Conservation (phyloP, 2,113 vertebrate species). For the Scophthalmus maximus region DNA sequence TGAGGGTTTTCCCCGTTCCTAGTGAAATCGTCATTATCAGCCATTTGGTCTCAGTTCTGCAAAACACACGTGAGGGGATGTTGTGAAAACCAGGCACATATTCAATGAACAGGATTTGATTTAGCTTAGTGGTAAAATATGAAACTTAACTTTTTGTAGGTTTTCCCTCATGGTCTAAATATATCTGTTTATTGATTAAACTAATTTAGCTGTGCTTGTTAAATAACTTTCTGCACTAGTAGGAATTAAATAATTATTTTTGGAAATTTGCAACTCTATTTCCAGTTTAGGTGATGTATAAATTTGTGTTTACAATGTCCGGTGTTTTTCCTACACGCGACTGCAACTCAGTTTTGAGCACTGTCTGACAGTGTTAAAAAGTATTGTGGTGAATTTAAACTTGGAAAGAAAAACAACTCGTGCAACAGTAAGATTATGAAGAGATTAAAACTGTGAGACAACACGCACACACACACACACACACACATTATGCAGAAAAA, state of each 20-base stretch:
- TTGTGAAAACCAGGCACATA: slow-evolving; percentile 37
- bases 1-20: neutral
- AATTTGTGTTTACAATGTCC: neutral
- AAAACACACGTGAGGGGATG: slow-evolving; percentile 2
- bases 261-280: too few relatives aligned
- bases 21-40: slow-evolving; percentile 14
- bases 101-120: slow-evolving; percentile 5
- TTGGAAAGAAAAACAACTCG: neutral
- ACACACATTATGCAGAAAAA: neutral
- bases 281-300: too few relatives aligned
- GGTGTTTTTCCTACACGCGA: neutral
- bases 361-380: neutral
- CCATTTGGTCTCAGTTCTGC: neutral
- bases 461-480: neutral
- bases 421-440: neutral
- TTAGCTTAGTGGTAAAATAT: slow-evolving; percentile 7
- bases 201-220: neutral
- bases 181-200: neutral
- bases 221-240: neutral
- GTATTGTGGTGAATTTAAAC: neutral
- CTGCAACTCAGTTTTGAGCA: neutral
- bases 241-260: neutral
- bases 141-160: neutral
- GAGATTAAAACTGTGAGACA: neutral
- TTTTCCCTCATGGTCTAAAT: too few relatives aligned